phyloP scores from a whole-genome alignment of 2,113 vertebrate species.

The Sorex fumeus region DNA sequence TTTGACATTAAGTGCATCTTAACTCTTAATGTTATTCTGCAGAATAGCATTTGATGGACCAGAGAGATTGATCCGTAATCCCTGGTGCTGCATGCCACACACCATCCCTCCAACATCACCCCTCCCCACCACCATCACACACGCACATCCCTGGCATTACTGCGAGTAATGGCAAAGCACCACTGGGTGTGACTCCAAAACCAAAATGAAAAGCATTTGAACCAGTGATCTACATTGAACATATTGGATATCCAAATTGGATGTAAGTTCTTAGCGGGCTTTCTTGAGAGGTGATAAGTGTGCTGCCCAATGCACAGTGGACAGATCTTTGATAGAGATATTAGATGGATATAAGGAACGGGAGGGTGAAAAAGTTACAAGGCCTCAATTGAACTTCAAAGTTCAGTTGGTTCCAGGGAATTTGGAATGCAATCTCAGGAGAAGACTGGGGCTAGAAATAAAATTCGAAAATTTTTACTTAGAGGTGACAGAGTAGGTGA shows the following conservation, averaged over 20 bases:
- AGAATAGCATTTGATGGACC: neutral
- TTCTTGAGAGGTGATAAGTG: neutral
- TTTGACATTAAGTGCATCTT: neutral
- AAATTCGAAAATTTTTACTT: constrained; percentile 6
- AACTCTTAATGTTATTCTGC: neutral
- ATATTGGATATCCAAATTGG: neutral
- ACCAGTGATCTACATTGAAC: neutral
- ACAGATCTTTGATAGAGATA: neutral
- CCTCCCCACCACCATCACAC: no score
- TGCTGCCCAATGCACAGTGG: neutral
- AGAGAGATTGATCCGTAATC: neutral
- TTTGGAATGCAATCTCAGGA: constrained; percentile 42
- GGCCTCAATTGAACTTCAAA: neutral
- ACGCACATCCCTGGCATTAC: no score
- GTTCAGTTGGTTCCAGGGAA: neutral
- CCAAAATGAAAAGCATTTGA: neutral
- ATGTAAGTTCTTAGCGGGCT: neutral
- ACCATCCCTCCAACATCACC: no score
- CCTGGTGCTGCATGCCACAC: no score
- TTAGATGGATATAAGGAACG: neutral
- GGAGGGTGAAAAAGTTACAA: neutral
- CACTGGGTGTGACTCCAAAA: no score
- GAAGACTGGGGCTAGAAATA: neutral
- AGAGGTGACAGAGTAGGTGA: neutral
- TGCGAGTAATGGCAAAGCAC: no score